Evolutionary conservation across 2,888 invertebrate genomes (phyloP).

Genomic region (Taenaris catops): DNA sequence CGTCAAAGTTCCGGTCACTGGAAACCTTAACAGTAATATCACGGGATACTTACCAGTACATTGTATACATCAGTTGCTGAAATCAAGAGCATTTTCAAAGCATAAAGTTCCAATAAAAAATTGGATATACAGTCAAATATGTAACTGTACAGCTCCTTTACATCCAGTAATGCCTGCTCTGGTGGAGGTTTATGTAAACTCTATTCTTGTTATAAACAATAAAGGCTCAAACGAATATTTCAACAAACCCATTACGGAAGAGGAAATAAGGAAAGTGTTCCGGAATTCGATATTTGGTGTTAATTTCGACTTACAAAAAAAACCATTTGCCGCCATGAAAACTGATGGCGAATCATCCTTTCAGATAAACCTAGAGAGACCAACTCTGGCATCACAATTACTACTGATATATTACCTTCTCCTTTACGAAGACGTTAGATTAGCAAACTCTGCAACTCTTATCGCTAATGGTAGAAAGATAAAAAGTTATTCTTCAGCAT

Average conservation of each 20-base stretch:
- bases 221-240: conserved; percentile 87
- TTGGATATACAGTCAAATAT: conserved; percentile 97
- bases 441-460: conserved; percentile 84
- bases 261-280: conserved; percentile 92
- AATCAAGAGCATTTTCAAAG: conserved; percentile 96
- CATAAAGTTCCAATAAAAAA: conserved; percentile 97
- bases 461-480: conserved; percentile 85
- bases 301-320: conserved; percentile 82
- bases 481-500: conserved; percentile 91
- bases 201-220: conserved; percentile 86
- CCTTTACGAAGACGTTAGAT: conserved; percentile 93
- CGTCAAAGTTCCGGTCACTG: conserved; percentile 96
- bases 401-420: conserved; percentile 94
- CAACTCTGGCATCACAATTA: conserved; percentile 91
- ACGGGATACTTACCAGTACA: conserved; percentile 96
- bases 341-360: conserved; percentile 74
- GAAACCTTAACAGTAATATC: conserved; percentile 91
- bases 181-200: conserved; percentile 97
- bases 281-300: conserved; percentile 87
- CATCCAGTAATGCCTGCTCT: conserved; percentile 96
- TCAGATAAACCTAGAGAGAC: conserved; percentile 80
- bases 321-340: conserved; percentile 72
- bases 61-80: conserved; percentile 96
- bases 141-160: conserved; percentile 92
- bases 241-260: conserved; percentile 94